Evolutionary conservation across 2,888 invertebrate species (phyloP), one percentile per base, ranked within the genome.

Genomic region (Strigamia crassipes): DNA sequence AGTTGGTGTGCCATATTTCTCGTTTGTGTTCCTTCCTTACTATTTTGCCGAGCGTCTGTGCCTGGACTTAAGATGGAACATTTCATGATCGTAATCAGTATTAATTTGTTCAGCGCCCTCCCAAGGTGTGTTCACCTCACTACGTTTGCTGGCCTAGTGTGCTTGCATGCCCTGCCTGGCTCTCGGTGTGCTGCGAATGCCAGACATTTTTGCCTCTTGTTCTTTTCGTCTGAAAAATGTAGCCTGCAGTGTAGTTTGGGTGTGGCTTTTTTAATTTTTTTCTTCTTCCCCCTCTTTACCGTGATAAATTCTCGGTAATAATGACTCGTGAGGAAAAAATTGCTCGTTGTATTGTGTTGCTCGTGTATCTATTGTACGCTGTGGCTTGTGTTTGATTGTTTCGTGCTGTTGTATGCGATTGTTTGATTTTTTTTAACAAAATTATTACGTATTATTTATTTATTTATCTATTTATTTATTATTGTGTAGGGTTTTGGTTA

Each of bases 51-150:
- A 66, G 61, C 61, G 61, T 23, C 61, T 66, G 61, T 66, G 61
- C 61, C 61, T 66, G 61, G 61, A 66, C 61, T 66, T 66, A 66
- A 66, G 61, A 66, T 23, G 61, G 21, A 66, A 66, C 61, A 66
- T 66, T 46, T 66, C 21, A 66, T 21, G 61, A 66, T 66, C 61
- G 61, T 66, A 66, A 66, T 66, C 61, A 66, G 61, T 66, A 66
- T 66, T 66, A 66, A 66, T 66, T 66, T 66, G 61, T 66, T 66
- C 61, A 66, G 61, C 61, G 61, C 61, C 61, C 61, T 66, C 61
- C 61, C 12, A 66, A 66, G 61, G 61, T 66, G 61, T 66, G 61
- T 66, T 66, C 61, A 66, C 61, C 61, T 66, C 61, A 66, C 61
- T 66, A 66, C 61, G 61, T 66, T 21, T 46, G 46, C 46, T 46